A percentile compares a stretch with the other conserved stretches of the same genome.
phyloP scores from a whole-genome alignment of 2,888 invertebrate species.

The Bombyx huttoni region DNA sequence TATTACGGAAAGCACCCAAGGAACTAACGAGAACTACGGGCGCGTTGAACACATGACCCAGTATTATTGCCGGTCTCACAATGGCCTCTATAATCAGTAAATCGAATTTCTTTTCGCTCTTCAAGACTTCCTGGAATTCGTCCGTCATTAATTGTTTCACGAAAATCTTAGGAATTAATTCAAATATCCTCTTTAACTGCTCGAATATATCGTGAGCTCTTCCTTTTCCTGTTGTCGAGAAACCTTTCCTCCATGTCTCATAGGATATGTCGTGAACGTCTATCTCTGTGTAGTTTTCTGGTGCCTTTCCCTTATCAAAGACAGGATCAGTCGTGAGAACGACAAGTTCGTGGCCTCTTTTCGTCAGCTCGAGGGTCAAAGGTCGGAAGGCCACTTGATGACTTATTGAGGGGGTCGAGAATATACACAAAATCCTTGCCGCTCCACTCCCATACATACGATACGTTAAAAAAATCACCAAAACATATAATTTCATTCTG shows the following conservation, averaged over 20 bases:
- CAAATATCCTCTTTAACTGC: background rate
- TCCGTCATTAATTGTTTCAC: background rate
- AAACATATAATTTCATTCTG: background rate
- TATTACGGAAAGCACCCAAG: constrained; percentile 12
- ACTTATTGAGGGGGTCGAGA: constrained; percentile 23
- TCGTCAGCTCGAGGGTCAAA: constrained; percentile 5
- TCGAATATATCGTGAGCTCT: background rate
- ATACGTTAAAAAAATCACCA: background rate
- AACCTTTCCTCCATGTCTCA: background rate
- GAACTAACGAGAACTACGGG: constrained; percentile 20
- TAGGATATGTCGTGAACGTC: constrained; percentile 4
- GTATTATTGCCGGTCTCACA: constrained; percentile 12
- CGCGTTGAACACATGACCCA: constrained; percentile 19
- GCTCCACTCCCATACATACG: constrained; percentile 7
- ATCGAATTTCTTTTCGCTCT: constrained; percentile 18
- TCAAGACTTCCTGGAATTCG: constrained; percentile 1
- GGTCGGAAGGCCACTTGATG: constrained; percentile 38
- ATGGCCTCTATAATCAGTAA: constrained; percentile 20
- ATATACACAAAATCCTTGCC: constrained; percentile 21
- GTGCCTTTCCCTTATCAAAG: background rate
- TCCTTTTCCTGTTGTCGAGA: background rate
- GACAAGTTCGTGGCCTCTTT: constrained; percentile 4
- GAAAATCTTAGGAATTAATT: background rate
- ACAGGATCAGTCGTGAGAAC: constrained; percentile 5
- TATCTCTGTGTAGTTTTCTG: constrained; percentile 4